Evolutionary conservation across 1,140 invertebrate species (phyloP).

Genomic region (Drosophila quadrilineata): DNA sequence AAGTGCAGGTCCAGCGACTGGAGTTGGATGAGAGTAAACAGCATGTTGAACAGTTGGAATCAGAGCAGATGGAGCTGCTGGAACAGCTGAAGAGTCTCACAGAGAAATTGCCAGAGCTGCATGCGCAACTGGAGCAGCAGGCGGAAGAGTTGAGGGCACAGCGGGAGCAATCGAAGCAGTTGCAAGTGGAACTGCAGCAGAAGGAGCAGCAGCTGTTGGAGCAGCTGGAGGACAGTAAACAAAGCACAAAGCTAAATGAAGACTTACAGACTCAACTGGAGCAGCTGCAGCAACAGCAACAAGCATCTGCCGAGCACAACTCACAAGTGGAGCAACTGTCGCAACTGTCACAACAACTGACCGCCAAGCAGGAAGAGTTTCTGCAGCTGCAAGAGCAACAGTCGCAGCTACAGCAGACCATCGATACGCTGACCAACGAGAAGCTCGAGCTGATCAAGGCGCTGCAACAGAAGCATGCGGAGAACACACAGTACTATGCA

Average conservation of each 20-base stretch:
- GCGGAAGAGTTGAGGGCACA: no score
- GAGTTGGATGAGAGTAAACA: conserved; percentile 9
- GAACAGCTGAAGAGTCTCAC: background rate
- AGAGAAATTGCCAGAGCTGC: background rate
- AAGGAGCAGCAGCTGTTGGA: background rate
- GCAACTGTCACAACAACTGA: no score
- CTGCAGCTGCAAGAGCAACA: conserved; percentile 13
- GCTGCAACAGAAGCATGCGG: conserved; percentile 90
- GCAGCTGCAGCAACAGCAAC: no score
- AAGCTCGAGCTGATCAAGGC: conserved; percentile 87
- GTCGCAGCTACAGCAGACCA: conserved; percentile 48
- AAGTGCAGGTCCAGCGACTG: conserved; percentile 33
- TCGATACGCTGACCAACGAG: conserved; percentile 82
- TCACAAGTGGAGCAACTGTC: conserved; percentile 5
- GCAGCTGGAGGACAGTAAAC: background rate
- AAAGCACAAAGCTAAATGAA: background rate
- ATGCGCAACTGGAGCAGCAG: background rate
- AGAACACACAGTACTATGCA: conserved; percentile 90
- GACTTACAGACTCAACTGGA: background rate
- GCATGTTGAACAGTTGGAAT: conserved; percentile 12
- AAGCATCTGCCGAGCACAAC: conserved; percentile 1
- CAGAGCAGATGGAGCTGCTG: background rate
- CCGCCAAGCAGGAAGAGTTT: no score
- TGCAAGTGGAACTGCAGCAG: background rate
- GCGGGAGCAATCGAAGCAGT: background rate